phyloP scores from a whole-genome alignment of 2,797 vertebrate species.

The Artibeus jamaicensis region DNA sequence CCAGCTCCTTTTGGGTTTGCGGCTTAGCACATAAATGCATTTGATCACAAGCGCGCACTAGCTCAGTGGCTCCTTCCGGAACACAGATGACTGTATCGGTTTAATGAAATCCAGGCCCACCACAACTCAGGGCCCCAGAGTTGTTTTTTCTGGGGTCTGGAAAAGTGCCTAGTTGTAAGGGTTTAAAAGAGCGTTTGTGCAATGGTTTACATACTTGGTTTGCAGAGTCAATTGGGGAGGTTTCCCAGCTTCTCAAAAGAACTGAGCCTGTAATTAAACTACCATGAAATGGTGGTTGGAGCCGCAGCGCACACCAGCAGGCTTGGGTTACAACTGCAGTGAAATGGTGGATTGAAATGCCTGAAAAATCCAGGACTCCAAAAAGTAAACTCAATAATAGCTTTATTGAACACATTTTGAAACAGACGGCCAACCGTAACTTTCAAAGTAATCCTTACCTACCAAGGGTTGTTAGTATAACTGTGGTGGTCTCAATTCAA shows the following conservation, averaged over 20 bases:
- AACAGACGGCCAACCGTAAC: not conserved
- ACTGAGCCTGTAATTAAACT: constrained; percentile 52
- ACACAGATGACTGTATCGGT: not conserved
- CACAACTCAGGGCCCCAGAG: not conserved
- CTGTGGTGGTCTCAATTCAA: not conserved
- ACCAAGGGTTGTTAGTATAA: not conserved
- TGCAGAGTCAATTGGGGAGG: constrained; percentile 58
- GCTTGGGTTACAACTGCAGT: constrained; percentile 38
- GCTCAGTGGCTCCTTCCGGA: constrained; percentile 4
- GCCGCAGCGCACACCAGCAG: not conserved
- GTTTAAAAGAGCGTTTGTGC: constrained; percentile 55
- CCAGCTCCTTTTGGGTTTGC: constrained; percentile 13
- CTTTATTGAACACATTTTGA: not conserved
- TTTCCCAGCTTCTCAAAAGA: constrained; percentile 59
- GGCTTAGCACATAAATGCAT: constrained; percentile 15
- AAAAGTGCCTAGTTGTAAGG: constrained; percentile 41
- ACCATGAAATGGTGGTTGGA: constrained; percentile 53
- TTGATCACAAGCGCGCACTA: constrained; percentile 8
- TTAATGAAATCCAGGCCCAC: constrained; percentile 48
- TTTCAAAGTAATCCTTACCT: constrained; percentile 38
- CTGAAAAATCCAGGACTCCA: not conserved
- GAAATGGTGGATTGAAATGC: constrained; percentile 43
- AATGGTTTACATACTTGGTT: constrained; percentile 62
- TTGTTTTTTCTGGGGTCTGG: constrained; percentile 57
- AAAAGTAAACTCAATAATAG: constrained; percentile 21